These are phyloP conservation scores for Aphodius sticticus DNA, from an alignment of 2,888 invertebrate species.

Conservation along the genomic window DNA sequence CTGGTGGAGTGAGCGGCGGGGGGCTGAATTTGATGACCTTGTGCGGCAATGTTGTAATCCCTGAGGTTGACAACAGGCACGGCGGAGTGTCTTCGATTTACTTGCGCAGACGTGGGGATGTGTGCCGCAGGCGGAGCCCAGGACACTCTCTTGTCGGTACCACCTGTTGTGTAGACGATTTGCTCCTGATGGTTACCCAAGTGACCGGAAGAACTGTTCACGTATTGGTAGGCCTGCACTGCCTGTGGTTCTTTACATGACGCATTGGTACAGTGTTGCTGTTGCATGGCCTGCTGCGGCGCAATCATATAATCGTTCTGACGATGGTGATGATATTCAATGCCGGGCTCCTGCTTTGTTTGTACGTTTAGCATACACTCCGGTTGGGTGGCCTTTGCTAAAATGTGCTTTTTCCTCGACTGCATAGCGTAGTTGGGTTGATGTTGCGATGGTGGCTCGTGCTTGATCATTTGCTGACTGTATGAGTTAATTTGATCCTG, in stretches of 20 bases:
- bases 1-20: slow-evolving; percentile 67
- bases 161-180: slow-evolving; percentile 34
- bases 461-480: slow-evolving; percentile 60
- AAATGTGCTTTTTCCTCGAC: slow-evolving; percentile 87
- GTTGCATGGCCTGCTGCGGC: slow-evolving; percentile 38
- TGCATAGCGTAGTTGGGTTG: slow-evolving; percentile 65
- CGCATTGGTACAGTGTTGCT: slow-evolving; percentile 57
- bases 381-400: slow-evolving; percentile 82
- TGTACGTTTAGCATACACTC: slow-evolving; percentile 71
- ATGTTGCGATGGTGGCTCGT: slow-evolving; percentile 59
- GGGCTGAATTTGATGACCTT: slow-evolving; percentile 64
- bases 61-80: slow-evolving; percentile 59
- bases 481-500: slow-evolving; percentile 40
- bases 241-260: slow-evolving; percentile 60
- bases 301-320: slow-evolving; percentile 52
- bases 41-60: slow-evolving; percentile 56
- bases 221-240: slow-evolving; percentile 58
- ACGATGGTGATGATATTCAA: slow-evolving; percentile 60
- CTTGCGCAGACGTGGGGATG: slow-evolving; percentile 54
- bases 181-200: slow-evolving; percentile 48
- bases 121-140: slow-evolving; percentile 66
- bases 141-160: slow-evolving; percentile 64
- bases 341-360: slow-evolving; percentile 69
- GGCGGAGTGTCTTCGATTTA: slow-evolving; percentile 56
- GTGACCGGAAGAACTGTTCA: slow-evolving; percentile 59